phyloP scores from a whole-genome alignment of 1,140 invertebrate species.

The Drosophila virilis region DNA sequence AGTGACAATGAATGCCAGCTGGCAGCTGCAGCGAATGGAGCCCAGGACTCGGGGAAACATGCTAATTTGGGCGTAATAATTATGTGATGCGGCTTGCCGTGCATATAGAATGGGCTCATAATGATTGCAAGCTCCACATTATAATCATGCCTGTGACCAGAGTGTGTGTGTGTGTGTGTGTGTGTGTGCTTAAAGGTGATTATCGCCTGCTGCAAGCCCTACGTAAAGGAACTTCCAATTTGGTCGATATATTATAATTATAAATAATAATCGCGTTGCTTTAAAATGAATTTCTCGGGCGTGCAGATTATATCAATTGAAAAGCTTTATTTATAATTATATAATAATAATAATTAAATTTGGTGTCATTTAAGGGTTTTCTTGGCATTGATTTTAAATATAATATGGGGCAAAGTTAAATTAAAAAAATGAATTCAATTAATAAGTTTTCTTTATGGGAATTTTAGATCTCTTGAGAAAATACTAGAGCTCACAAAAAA shows the following conservation, averaged over 20 bases:
- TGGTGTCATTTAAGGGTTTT: no score
- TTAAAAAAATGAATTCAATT: no score
- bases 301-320: no score
- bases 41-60: neutral
- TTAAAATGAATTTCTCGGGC: no score
- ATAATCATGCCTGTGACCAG: neutral
- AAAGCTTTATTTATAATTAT: no score
- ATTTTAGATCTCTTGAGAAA: no score
- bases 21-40: conserved; percentile 31
- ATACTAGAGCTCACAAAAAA: no score
- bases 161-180: neutral
- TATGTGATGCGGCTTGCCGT: conserved; percentile 17
- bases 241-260: neutral
- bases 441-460: no score
- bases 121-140: conserved; percentile 8
- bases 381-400: no score
- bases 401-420: no score
- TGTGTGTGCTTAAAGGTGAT: neutral
- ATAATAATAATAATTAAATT: no score
- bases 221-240: neutral
- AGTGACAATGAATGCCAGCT: conserved; percentile 45
- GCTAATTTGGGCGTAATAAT: conserved; percentile 30
- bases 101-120: conserved; percentile 9
- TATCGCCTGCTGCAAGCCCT: neutral
- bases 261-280: no score